Evolutionary conservation across 2,888 invertebrate genomes (phyloP), one percentile per base, ranked within the genome.

Genomic region (Lysandra bellargus): DNA sequence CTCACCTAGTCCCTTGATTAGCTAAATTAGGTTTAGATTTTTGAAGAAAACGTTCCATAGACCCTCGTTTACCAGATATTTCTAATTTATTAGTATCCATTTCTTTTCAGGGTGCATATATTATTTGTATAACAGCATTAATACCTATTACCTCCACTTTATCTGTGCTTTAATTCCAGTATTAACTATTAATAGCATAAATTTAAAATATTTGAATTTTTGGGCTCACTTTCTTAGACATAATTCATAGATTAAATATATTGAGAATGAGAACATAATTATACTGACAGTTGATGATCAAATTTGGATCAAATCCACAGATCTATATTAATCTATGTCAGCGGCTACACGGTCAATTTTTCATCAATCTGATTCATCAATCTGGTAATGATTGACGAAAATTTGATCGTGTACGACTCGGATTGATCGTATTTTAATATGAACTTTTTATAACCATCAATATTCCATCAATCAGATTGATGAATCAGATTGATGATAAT

Each of bases 21-120:
- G 44, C 49, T 17, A 64, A 69, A 78, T 69, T 78, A 64, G 53
- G 60, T 75, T 78, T 75, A 33, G 44, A 53, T 74, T 78, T 79
- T 30, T 79, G 78, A 30, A 79, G 57, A 49, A 80, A 80, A 74
- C 79, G 78, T 4, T 23, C 76, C 49, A 80, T 79, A 2, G 79
- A 79, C 69, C 80, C 78, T 72, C 79, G 79, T 69, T 79, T 79
- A 64, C 53, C 79, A 69, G 76, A 33, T 12, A 78, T 33, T 57
- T 60, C 17, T 5, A 53, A 57, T 44, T 80, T 80, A 23, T 76
- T 80, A 7, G 79, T 60, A 69, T 78, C 78, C 79, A 76, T 76
- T 57, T 76, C 30, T 30, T 53, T 14, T 74, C 44, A 44, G 73
- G 14, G 12, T 69, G 3, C 9, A 64, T 30, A 4, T 64, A 30